These are phyloP conservation scores for Prunella fulvescens DNA, from an alignment of 2,113 vertebrate species.

Conservation along the genomic window DNA sequence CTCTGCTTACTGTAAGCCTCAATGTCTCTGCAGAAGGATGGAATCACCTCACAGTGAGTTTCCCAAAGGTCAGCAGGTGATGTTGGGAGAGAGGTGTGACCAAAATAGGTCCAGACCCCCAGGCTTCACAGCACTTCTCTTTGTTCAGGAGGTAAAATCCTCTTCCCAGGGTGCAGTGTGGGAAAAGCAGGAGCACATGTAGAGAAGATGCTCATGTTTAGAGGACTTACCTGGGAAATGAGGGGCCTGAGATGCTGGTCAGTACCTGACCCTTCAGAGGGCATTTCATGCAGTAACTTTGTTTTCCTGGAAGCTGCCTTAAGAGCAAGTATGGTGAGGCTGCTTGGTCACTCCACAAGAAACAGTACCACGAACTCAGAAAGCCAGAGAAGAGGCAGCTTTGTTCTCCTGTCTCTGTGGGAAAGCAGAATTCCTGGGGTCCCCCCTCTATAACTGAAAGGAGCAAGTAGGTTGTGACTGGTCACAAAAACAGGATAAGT, in stretches of 20 bases:
- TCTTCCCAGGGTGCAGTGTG: background rate
- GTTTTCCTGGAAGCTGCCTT: background rate
- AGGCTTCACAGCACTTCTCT: background rate
- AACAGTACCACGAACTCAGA: background rate
- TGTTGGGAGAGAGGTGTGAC: background rate
- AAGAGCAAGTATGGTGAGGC: background rate
- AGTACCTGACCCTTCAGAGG: background rate
- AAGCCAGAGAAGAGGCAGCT: background rate
- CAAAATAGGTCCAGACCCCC: fast-evolving
- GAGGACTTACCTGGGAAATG: background rate
- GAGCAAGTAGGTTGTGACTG: background rate
- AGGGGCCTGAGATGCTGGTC: background rate
- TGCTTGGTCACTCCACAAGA: background rate
- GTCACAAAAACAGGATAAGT: background rate
- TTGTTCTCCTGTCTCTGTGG: background rate
- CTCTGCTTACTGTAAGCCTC: background rate
- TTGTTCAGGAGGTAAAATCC: background rate
- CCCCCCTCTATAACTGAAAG: background rate
- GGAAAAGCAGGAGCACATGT: background rate
- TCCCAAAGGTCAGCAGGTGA: background rate
- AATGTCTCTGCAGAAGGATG: background rate
- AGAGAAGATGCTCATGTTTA: background rate
- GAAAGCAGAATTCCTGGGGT: slow-evolving; percentile 3
- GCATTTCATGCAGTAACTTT: background rate
- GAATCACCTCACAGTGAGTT: background rate